A percentile compares a stretch with the other conserved stretches of the same genome.
Evolutionary conservation across 2,113 vertebrate genomes (phyloP).

Genomic region (Embiotoca jacksoni): DNA sequence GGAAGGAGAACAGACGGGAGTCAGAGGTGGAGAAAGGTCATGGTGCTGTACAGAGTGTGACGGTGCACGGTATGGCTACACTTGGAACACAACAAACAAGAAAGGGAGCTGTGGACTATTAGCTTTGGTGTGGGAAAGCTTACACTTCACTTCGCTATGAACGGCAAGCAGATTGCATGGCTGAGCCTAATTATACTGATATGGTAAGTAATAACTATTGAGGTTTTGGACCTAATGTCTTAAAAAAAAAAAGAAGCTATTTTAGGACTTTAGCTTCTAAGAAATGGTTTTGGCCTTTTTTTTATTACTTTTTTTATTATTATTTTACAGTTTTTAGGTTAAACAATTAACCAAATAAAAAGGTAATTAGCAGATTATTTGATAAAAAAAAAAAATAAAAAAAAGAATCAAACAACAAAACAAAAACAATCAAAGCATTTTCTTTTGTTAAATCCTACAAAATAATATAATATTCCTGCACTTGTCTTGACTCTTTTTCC

Average conservation of each 20-base stretch:
- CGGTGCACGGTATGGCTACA: slow-evolving; percentile 11
- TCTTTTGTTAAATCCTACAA: background rate
- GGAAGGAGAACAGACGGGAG: slow-evolving; percentile 64
- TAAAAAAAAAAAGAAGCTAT: too few species aligned
- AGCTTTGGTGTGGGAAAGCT: slow-evolving; percentile 33
- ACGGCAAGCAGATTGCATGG: background rate
- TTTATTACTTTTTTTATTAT: background rate
- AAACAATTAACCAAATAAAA: background rate
- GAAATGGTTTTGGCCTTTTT: too few species aligned
- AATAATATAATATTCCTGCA: background rate
- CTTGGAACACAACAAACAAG: slow-evolving; percentile 55
- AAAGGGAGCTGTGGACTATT: slow-evolving; percentile 38
- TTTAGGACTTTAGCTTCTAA: too few species aligned
- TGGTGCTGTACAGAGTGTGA: slow-evolving; percentile 22
- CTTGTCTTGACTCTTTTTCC: background rate
- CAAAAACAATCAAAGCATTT: background rate
- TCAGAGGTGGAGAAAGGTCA: slow-evolving; percentile 71
- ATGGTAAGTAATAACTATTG: background rate
- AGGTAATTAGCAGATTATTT: background rate
- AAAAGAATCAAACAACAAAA: background rate
- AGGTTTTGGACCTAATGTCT: too few species aligned
- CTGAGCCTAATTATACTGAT: background rate
- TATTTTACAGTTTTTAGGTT: background rate
- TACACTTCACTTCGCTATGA: slow-evolving; percentile 13
- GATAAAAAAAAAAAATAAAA: background rate